Evolutionary conservation across 2,113 vertebrate genomes (phyloP).

Genomic region (Phasianus colchicus): DNA sequence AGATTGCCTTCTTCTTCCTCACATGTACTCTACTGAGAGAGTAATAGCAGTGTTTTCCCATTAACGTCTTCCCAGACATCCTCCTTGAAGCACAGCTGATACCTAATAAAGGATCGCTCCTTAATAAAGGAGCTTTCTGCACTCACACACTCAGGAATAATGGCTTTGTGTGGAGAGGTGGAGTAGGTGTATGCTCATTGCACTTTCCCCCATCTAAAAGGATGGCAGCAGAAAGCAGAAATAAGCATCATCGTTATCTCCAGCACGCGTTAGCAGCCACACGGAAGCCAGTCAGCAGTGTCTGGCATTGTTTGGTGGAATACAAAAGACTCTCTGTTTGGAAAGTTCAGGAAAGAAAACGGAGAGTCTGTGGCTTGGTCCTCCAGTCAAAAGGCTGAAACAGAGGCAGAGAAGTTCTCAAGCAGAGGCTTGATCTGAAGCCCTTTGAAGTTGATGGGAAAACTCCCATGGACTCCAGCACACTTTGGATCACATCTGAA

Average conservation of each 20-base stretch:
- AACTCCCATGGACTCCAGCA: background rate
- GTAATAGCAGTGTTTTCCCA: background rate
- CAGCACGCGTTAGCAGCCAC: constrained; percentile 72
- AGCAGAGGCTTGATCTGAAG: constrained; percentile 38
- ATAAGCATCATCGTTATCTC: constrained; percentile 70
- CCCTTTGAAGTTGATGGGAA: constrained; percentile 39
- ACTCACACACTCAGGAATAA: background rate
- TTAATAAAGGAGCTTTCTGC: background rate
- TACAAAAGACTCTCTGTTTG: constrained; percentile 89
- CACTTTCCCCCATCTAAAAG: background rate
- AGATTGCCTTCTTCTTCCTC: background rate
- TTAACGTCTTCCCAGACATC: background rate
- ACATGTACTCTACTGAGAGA: background rate
- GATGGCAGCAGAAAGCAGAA: constrained; percentile 25
- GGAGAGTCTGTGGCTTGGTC: constrained; percentile 68
- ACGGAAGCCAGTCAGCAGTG: constrained; percentile 77
- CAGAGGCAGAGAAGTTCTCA: constrained; percentile 35
- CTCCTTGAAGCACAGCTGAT: background rate
- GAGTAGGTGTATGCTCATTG: background rate
- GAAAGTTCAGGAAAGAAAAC: constrained; percentile 79
- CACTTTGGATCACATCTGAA: background rate
- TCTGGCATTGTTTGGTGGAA: constrained; percentile 86
- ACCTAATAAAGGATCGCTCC: background rate
- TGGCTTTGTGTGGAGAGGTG: background rate
- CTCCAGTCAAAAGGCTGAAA: constrained; percentile 58